These are phyloP conservation scores for Rhaphigaster nebulosa DNA, from an alignment of 2,888 invertebrate genomes.

Conservation along the genomic window DNA sequence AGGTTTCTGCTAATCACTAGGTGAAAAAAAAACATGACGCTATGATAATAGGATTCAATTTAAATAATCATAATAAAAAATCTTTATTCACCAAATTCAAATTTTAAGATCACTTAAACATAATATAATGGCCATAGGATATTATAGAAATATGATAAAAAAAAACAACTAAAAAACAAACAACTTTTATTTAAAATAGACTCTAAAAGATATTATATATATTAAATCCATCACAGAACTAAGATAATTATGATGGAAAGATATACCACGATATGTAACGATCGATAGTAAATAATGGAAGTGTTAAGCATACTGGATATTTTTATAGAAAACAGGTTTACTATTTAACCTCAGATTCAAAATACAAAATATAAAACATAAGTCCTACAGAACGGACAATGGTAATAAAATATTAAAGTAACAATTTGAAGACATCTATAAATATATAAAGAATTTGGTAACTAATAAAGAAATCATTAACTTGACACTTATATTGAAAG, in stretches of 20 bases:
- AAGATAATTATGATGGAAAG: neutral
- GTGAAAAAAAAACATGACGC: neutral
- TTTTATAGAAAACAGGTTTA: neutral
- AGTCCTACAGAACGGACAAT: neutral
- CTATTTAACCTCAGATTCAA: neutral
- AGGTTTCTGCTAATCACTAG: neutral
- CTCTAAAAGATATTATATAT: neutral
- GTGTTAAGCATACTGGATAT: neutral
- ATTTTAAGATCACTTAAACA: neutral
- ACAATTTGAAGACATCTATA: neutral
- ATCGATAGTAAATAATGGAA: neutral
- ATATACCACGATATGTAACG: neutral
- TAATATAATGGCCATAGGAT: neutral
- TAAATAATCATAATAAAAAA: neutral
- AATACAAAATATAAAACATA: neutral
- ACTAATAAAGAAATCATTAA: neutral
- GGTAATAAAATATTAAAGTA: neutral
- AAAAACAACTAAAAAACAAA: neutral
- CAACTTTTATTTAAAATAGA: neutral
- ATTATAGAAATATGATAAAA: conserved; percentile 7
- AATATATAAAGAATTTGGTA: neutral
- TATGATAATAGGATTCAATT: neutral
- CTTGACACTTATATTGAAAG: neutral
- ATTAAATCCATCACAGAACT: neutral
- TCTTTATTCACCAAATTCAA: neutral